phyloP scores from a whole-genome alignment of 2,113 vertebrate species.

The Connochaetes taurinus region DNA sequence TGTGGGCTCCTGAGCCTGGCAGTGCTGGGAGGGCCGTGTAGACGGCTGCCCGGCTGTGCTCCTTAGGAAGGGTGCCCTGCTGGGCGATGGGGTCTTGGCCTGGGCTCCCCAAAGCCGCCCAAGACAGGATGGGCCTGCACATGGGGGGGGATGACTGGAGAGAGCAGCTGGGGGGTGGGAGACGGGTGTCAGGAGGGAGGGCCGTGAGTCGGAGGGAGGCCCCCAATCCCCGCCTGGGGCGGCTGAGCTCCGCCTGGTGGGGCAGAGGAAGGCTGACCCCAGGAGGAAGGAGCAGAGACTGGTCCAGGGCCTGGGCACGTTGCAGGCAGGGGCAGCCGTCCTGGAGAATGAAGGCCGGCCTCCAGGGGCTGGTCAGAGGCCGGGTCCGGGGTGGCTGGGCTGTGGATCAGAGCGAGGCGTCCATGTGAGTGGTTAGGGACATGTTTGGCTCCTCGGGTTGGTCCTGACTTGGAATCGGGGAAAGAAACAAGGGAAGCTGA shows the following conservation, averaged over 20 bases:
- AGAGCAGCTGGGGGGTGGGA: not conserved
- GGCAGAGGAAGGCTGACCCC: not conserved
- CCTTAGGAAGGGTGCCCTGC: rapidly evolving
- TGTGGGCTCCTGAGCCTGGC: rapidly evolving
- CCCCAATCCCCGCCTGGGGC: rapidly evolving
- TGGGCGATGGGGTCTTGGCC: not conserved
- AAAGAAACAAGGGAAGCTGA: not conserved
- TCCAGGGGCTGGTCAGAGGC: not conserved
- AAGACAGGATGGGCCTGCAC: rapidly evolving
- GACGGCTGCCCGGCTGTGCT: rapidly evolving
- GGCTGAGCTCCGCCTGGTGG: not conserved
- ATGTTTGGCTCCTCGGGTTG: not conserved
- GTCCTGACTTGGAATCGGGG: rapidly evolving
- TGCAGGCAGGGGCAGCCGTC: rapidly evolving
- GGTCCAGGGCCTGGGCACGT: not conserved
- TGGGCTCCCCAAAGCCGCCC: not conserved
- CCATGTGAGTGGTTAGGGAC: rapidly evolving
- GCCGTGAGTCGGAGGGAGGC: not conserved
- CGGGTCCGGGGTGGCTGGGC: not conserved
- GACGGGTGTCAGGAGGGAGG: too few relatives aligned
- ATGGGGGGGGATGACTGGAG: not conserved
- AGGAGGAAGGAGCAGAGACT: not conserved
- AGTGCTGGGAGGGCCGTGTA: rapidly evolving
- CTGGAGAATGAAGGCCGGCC: not conserved
- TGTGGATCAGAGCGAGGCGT: rapidly evolving